Conservation (phyloP, 2,113 vertebrate genomes). For the Pachyramphus minor region DNA sequence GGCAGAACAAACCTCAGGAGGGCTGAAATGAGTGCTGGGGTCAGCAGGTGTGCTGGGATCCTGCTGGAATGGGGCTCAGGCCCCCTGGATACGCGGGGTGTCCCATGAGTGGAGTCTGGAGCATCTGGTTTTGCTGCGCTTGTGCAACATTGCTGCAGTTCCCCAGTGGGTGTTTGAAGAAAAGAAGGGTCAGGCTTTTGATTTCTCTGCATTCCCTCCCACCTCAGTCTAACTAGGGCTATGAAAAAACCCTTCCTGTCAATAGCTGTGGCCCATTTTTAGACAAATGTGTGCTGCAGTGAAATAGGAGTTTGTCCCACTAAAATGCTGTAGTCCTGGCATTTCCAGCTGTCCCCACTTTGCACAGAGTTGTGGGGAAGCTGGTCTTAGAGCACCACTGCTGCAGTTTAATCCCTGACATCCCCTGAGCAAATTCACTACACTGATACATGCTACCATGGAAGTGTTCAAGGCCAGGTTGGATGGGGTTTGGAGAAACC, state of each 20-base stretch:
- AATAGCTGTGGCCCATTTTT: neutral
- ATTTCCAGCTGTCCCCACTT: neutral
- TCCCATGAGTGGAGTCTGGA: neutral
- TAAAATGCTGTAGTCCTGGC: neutral
- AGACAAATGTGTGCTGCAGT: neutral
- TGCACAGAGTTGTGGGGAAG: neutral
- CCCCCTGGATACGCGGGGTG: rapidly evolving
- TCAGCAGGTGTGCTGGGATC: rapidly evolving
- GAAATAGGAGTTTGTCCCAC: neutral
- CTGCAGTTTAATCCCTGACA: neutral
- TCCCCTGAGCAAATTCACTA: neutral
- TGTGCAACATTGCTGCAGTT: rapidly evolving
- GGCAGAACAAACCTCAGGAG: neutral
- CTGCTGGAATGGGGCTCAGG: neutral
- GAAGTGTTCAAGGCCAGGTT: neutral
- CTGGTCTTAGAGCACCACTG: neutral
- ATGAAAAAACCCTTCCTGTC: neutral
- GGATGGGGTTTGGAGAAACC: neutral
- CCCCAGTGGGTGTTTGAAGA: neutral
- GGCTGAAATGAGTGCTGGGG: neutral
- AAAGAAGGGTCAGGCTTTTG: neutral
- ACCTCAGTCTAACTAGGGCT: neutral
- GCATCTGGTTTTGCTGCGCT: neutral
- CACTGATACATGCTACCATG: neutral
- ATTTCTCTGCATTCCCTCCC: neutral